Conservation (phyloP, 2,797 vertebrate species). For the Hybognathus amarus region DNA sequence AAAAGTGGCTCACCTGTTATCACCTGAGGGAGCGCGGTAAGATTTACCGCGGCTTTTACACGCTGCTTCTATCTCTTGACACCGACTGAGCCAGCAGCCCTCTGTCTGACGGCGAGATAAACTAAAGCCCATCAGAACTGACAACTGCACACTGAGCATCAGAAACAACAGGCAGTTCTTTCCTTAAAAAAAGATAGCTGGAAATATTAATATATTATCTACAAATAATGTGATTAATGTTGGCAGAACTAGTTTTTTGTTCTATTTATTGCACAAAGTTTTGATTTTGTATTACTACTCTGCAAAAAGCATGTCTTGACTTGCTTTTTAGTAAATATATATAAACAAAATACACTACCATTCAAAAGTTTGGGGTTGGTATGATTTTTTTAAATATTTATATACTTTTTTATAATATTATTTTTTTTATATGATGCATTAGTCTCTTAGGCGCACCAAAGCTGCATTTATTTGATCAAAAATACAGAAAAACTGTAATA, state of each 20-base stretch:
- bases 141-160: slow-evolving; percentile 38
- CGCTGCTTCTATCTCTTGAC: slow-evolving; percentile 68
- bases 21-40: slow-evolving; percentile 57
- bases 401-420: no score
- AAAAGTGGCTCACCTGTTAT: slow-evolving; percentile 67
- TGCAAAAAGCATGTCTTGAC: background rate
- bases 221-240: background rate
- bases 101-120: slow-evolving; percentile 65
- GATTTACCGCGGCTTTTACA: slow-evolving; percentile 64
- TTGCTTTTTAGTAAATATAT: background rate
- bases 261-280: background rate
- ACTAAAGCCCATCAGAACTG: slow-evolving; percentile 72
- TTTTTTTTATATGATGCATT: no score
- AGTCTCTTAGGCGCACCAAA: background rate
- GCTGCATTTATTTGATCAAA: background rate
- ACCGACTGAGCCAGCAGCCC: slow-evolving; percentile 56
- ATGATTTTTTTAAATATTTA: background rate
- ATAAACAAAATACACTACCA: background rate
- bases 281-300: background rate
- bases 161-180: slow-evolving; percentile 52
- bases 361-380: background rate
- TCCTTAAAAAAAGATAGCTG: background rate
- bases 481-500: background rate
- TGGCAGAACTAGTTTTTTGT: background rate
- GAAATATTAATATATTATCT: background rate